Conservation (phyloP, 2,113 vertebrate species). For the Sapajus apella region DNA sequence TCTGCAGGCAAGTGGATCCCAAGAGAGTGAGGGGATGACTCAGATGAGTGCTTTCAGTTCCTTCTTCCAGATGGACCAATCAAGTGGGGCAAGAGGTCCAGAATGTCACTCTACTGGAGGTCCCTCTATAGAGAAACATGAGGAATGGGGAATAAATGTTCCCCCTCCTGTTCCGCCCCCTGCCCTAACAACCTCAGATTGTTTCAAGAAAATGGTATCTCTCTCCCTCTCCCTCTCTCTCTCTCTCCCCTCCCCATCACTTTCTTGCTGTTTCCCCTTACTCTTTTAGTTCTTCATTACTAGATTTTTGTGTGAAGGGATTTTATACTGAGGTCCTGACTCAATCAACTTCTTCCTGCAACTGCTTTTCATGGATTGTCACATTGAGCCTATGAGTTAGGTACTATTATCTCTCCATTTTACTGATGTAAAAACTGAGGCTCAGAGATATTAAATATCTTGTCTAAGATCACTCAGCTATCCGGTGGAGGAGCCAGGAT, state of each 20-base stretch:
- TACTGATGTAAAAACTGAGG: background rate
- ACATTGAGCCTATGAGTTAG: background rate
- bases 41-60: background rate
- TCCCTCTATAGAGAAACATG: background rate
- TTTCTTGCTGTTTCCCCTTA: accelerated
- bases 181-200: background rate
- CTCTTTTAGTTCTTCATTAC: too few species aligned
- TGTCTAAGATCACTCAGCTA: background rate
- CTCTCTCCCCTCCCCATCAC: too few species aligned
- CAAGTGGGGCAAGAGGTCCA: background rate
- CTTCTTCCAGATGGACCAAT: background rate
- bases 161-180: background rate
- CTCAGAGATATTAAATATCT: background rate
- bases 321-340: background rate
- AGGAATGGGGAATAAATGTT: background rate
- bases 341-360: background rate
- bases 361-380: background rate
- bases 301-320: background rate
- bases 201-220: background rate
- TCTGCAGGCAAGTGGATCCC: background rate
- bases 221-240: too few species aligned
- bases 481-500: background rate
- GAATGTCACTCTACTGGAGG: background rate
- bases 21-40: background rate
- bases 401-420: background rate